These are phyloP conservation scores for Calliphora vomitoria DNA, from an alignment of 2,888 invertebrate genomes.

Conservation along the genomic window DNA sequence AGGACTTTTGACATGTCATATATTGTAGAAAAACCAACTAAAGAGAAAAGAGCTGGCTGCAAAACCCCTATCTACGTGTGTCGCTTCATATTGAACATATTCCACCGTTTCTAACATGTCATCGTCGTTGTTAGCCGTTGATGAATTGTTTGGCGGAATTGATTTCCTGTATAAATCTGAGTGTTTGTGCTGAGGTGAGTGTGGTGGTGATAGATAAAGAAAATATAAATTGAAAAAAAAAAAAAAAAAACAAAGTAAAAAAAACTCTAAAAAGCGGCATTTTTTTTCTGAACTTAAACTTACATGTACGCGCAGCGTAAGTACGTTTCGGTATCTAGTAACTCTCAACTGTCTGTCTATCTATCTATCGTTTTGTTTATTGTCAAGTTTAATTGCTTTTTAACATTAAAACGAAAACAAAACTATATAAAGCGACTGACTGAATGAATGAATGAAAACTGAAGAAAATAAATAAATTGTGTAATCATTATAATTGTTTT, in stretches of 20 bases:
- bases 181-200: conserved; percentile 13
- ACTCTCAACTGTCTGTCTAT: conserved; percentile 26
- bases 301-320: not conserved
- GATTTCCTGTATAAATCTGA: conserved; percentile 48
- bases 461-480: conserved; percentile 20
- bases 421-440: too few species aligned
- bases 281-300: conserved; percentile 16
- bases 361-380: conserved; percentile 31
- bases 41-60: too few species aligned
- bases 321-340: not conserved
- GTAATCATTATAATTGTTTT: conserved; percentile 16
- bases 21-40: too few species aligned
- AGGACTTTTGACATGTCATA: too few species aligned
- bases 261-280: conserved; percentile 1
- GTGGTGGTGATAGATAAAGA: conserved; percentile 42
- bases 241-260: conserved; percentile 26
- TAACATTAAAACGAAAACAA: not conserved
- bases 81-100: not conserved
- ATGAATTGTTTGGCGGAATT: conserved; percentile 56
- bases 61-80: not conserved
- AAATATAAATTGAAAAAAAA: conserved; percentile 31
- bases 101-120: not conserved
- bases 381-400: conserved; percentile 63
- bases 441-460: too few species aligned
- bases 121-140: conserved; percentile 9